These are phyloP conservation scores for Brachypalpus laphriformis DNA, from an alignment of 2,888 invertebrate species.

Conservation along the genomic window DNA sequence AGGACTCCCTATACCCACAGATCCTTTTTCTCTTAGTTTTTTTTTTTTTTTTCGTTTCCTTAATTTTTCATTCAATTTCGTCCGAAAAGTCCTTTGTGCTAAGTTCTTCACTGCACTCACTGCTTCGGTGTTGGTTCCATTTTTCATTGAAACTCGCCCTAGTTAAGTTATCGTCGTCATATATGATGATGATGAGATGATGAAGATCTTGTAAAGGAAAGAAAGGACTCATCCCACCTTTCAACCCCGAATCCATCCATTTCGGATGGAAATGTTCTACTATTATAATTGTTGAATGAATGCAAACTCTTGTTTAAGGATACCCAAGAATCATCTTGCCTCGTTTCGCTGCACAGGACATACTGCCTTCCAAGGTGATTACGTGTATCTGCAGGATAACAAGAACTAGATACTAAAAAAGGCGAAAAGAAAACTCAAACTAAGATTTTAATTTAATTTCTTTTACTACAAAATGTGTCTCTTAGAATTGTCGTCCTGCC, in stretches of 20 bases:
- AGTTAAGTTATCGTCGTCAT: conserved; percentile 56
- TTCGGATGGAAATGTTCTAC: conserved; percentile 65
- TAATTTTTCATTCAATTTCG: conserved; percentile 72
- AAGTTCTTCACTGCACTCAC: conserved; percentile 2
- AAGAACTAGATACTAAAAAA: conserved; percentile 43
- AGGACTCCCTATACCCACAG: conserved; percentile 18
- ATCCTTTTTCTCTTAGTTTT: conserved; percentile 21
- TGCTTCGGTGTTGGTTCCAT: conserved; percentile 17
- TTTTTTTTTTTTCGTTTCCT: conserved; percentile 24
- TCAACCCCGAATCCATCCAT: conserved; percentile 41
- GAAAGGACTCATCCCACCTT: conserved; percentile 14
- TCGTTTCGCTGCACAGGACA: conserved; percentile 26
- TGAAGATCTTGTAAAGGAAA: conserved; percentile 40
- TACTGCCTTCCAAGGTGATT: conserved; percentile 63
- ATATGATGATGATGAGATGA: conserved; percentile 36
- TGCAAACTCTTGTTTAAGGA: conserved; percentile 53
- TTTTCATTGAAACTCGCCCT: conserved; percentile 63
- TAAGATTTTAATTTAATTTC: conserved; percentile 73
- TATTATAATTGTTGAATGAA: conserved; percentile 69
- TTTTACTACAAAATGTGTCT: conserved; percentile 62
- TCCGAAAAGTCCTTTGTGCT: conserved; percentile 56
- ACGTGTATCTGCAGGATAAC: conserved; percentile 61
- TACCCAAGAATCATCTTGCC: conserved; percentile 32
- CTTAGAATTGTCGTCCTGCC: conserved; percentile 49
- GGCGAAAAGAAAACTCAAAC: conserved; percentile 28